Evolutionary conservation across 1,140 invertebrate species (phyloP).

Genomic region (Drosophila persimilis): DNA sequence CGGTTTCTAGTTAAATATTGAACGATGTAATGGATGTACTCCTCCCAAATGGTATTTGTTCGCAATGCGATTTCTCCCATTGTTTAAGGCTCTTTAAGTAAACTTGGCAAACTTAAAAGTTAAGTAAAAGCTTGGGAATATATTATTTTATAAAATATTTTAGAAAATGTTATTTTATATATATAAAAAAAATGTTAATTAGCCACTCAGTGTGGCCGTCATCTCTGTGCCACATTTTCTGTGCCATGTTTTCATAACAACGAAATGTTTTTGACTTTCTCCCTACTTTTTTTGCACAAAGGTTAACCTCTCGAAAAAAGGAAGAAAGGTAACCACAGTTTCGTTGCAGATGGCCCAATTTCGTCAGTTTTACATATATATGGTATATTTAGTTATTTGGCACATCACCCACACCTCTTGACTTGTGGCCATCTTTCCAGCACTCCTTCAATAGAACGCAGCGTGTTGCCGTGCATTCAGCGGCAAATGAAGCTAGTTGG

Average conservation of each 20-base stretch:
- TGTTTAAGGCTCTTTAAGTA: too few relatives aligned
- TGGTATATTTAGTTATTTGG: conserved; percentile 44
- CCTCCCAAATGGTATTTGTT: conserved; percentile 3
- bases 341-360: conserved; percentile 47
- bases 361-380: conserved; percentile 24
- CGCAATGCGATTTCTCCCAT: too few relatives aligned
- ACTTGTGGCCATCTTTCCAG: background rate
- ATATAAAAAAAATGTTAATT: too few relatives aligned
- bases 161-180: too few relatives aligned
- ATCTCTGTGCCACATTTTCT: background rate
- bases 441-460: conserved; percentile 44
- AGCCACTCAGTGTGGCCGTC: background rate
- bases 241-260: conserved; percentile 30
- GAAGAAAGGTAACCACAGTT: conserved; percentile 31
- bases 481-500: conserved; percentile 47
- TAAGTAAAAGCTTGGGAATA: too few relatives aligned
- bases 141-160: too few relatives aligned
- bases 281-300: conserved; percentile 20
- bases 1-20: conserved; percentile 34
- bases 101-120: background rate
- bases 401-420: conserved; percentile 26
- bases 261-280: conserved; percentile 13
- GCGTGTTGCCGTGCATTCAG: conserved; percentile 50
- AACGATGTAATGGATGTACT: conserved; percentile 26
- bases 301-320: background rate